Evolutionary conservation across 2,888 invertebrate genomes (phyloP), one percentile per base, ranked within the genome.

Genomic region (Eutolmus rufibarbis): DNA sequence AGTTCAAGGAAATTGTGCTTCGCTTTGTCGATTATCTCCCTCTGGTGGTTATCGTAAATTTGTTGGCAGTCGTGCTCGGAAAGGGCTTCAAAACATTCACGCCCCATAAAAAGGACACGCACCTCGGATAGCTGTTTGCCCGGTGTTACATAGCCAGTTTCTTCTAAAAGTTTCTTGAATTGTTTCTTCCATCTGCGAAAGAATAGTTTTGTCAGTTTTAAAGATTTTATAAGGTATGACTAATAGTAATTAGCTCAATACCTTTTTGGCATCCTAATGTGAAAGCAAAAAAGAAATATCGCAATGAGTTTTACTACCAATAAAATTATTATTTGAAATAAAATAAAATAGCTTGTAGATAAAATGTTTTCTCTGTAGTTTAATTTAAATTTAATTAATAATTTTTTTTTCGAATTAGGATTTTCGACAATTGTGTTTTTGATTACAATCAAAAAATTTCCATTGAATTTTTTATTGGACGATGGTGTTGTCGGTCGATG

Each of bases 61-160:
- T 97, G 95, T 91, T 97, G 96, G 91, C 97, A 97, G 91, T 98
- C 98, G 87, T 96, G 95, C 90, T 98, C 98, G 0, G 97, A 95
- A 85, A 99, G 94, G 14, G 97, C 97, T 92, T 98, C 98, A 92
- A 97, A 98, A 91, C 98, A 98, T 92, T 98, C 98, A 66, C 98
- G 95, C 0, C 98, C 98, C 96, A 98, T 97, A 91, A 99, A 96
- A 87, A 98, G 94, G 3, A 98, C 97, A 85, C 97, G 94, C 56
- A 98, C 97, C 93, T 98, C 98, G 0, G 96, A 95, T 89, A 98
- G 93, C 90, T 96, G 96, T 93, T 98, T 98, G n/a, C 98, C 98
- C 1, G 98, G 98, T 0, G 98, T 98, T 43, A 98, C 98, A 92
- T 98, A 98, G 2, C 97, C 97, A 0, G 98, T 98, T 92, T 98